Evolutionary conservation across 1,140 invertebrate genomes (phyloP).

Genomic region (Lordiphosa mommai): DNA sequence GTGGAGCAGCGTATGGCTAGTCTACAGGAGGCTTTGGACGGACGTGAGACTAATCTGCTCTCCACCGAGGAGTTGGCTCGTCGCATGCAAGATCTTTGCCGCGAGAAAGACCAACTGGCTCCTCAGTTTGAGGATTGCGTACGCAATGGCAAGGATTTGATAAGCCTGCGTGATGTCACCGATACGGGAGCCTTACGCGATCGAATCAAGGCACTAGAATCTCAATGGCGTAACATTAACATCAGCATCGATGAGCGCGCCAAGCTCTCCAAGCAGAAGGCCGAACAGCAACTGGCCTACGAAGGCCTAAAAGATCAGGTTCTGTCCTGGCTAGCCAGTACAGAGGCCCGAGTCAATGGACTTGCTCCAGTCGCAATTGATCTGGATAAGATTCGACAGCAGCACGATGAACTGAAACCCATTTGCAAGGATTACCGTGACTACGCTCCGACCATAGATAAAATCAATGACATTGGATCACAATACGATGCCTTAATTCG

Average conservation of each 20-base stretch:
- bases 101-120: constrained; percentile 78
- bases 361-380: constrained; percentile 93
- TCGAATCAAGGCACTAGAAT: constrained; percentile 91
- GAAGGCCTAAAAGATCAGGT: constrained; percentile 92
- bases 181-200: constrained; percentile 92
- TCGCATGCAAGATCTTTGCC: constrained; percentile 83
- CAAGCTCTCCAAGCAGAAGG: constrained; percentile 88
- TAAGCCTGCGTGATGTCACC: constrained; percentile 94
- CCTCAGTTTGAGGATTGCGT: constrained; percentile 88
- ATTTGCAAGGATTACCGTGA: constrained; percentile 94
- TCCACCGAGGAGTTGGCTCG: constrained; percentile 85
- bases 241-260: constrained; percentile 90
- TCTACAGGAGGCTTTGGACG: constrained; percentile 88
- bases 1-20: constrained; percentile 87
- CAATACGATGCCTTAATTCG: constrained; percentile 90
- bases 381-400: constrained; percentile 89
- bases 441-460: constrained; percentile 92
- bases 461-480: constrained; percentile 93
- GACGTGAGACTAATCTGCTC: constrained; percentile 85
- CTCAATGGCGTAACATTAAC: constrained; percentile 92
- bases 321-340: constrained; percentile 90
- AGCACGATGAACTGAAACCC: constrained; percentile 93
- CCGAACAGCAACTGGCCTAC: constrained; percentile 91
- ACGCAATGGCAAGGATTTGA: constrained; percentile 88
- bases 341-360: constrained; percentile 86